phyloP scores from a whole-genome alignment of 2,888 invertebrate genomes.

The Drosophila pseudotalamancana region DNA sequence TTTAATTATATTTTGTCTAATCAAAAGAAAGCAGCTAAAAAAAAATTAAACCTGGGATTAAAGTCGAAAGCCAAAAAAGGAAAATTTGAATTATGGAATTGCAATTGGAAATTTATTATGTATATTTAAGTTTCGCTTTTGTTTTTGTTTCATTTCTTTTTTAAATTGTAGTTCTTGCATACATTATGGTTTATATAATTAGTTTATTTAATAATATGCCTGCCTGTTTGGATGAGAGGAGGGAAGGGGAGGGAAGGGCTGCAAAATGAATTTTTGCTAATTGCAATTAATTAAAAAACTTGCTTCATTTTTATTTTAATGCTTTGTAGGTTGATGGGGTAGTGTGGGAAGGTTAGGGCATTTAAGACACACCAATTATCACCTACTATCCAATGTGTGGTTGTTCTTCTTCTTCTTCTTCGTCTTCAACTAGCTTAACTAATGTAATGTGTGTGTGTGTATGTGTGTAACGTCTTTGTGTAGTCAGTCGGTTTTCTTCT shows the following conservation, averaged over 20 bases:
- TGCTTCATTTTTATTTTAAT: background rate
- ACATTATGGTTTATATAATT: conserved; percentile 52
- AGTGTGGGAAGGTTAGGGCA: conserved; percentile 27
- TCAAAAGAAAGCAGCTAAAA: conserved; percentile 12
- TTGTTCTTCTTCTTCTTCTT: conserved; percentile 42
- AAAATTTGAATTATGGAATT: conserved; percentile 49
- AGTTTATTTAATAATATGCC: conserved; percentile 56
- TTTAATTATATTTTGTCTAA: conserved; percentile 16
- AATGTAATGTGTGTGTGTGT: conserved; percentile 43
- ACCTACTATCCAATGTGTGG: conserved; percentile 74
- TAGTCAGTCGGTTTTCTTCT: conserved; percentile 57
- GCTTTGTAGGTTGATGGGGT: background rate
- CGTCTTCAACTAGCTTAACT: conserved; percentile 64
- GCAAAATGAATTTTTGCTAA: conserved; percentile 30
- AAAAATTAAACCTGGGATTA: background rate
- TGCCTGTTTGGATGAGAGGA: conserved; percentile 27
- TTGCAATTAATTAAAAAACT: conserved; percentile 62
- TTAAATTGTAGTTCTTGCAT: conserved; percentile 25
- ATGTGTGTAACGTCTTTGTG: conserved; percentile 58
- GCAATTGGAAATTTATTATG: conserved; percentile 67
- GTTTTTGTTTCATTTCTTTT: conserved; percentile 20
- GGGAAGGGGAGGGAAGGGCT: background rate
- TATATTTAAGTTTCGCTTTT: conserved; percentile 29
- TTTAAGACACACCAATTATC: conserved; percentile 78
- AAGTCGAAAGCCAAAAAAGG: conserved; percentile 7